Base-by-base conservation (phyloP, 1,140 invertebrate genomes). In the Diabrotica undecimpunctata region DNA sequence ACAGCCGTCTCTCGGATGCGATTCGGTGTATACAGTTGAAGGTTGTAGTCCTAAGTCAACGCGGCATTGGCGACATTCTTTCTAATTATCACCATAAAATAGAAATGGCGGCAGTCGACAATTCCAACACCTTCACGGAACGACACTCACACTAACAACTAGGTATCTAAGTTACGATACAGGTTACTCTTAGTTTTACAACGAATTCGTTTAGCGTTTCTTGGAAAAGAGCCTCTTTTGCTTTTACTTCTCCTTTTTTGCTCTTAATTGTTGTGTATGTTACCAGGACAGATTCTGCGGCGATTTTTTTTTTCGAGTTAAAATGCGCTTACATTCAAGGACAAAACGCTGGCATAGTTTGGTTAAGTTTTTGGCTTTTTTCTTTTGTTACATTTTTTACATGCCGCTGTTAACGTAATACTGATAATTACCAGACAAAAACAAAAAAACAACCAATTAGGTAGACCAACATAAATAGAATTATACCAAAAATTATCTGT, bases 51-150 rank as follows among this genome's bases (percentile, higher is more conserved):
- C 60, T 66, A 66, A 66, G 53, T 54, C 60, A 62, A 61, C 52
- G 59, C 60, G 37, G 59, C 65, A 62, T 66, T 61, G 25, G 54
- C 54, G 54, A 66, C 65, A 66, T 66, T 66, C 65, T 56, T 51
- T 56, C 60, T 66, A 66, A 66, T 66, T 66, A 66, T 66, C 65
- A 56, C 65, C 54, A 66, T 66, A 66, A 66, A 66, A 66, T 62
- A 66, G 65, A 58, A 46, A 55, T 66, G 65, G 60, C 65, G 59
- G 60, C 65, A n/a, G 41, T 46, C 60, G 54, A 54, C 65, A 56
- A 53, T 66, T 62, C 39, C 59, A 62, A 66, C 65, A 66, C 65
- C 65, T 66, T 66, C 65, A 51, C 59, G 54, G 60, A 61, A 56
- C 59, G 35, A 54, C 13, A 14, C n/a, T 60, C 39, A 46, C 41